These are phyloP conservation scores for Ochotona curzoniae DNA, from an alignment of 2,113 vertebrate species.

Conservation along the genomic window DNA sequence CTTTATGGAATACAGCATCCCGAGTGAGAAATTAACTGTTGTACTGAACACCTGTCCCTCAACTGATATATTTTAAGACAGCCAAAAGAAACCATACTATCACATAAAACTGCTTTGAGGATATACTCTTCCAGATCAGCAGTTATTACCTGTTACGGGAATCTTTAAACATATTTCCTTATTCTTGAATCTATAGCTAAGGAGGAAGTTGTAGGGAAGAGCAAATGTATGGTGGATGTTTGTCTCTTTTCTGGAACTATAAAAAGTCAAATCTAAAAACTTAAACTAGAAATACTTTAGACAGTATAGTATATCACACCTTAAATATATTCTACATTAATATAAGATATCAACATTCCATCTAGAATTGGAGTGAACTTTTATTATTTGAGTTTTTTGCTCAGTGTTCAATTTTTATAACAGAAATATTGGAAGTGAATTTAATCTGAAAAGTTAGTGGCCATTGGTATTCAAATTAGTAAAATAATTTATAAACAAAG, in stretches of 20 bases:
- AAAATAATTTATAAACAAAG: background rate
- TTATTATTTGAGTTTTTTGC: constrained; percentile 30
- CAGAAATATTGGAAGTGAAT: background rate
- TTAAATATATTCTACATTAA: background rate
- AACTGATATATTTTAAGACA: background rate
- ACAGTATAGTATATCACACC: constrained; percentile 5
- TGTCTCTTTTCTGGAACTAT: background rate
- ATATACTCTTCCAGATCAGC: background rate
- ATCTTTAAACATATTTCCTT: constrained; percentile 34
- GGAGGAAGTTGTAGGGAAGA: background rate
- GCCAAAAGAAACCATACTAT: background rate
- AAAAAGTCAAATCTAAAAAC: constrained; percentile 60
- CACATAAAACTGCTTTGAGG: background rate
- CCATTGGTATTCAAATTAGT: background rate
- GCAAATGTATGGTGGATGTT: background rate
- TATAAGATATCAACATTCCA: constrained; percentile 33
- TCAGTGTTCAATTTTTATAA: constrained; percentile 43
- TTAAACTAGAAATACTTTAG: constrained; percentile 25
- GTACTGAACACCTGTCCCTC: too few species aligned
- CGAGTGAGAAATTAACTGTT: too few species aligned
- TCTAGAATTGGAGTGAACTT: background rate
- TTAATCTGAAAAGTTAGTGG: background rate
- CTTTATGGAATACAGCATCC: too few species aligned
- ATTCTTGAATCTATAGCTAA: background rate
- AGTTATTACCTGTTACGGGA: background rate